These are phyloP conservation scores for Cyrtorhinus lividipennis DNA, from an alignment of 1,140 invertebrate species.

Conservation along the genomic window DNA sequence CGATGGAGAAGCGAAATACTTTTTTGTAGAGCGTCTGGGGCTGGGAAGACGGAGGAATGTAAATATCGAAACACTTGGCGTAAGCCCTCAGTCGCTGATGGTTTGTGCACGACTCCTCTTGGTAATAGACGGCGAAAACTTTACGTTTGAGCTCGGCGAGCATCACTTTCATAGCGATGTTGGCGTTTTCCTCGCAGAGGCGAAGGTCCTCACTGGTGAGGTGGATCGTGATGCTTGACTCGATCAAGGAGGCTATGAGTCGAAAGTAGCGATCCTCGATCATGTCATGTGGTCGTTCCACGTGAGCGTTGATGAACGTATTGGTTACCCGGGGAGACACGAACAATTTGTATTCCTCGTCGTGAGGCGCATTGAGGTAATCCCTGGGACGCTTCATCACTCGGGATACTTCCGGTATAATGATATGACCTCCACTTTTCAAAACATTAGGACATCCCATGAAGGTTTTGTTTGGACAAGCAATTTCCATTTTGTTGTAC, in stretches of 20 bases:
- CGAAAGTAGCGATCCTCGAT: slow-evolving; percentile 21
- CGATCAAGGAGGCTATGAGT: slow-evolving; percentile 18
- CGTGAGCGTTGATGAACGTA: slow-evolving; percentile 18
- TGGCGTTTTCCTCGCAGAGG: slow-evolving; percentile 23
- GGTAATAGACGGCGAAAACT: slow-evolving; percentile 22
- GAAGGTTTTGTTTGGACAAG: slow-evolving; percentile 19
- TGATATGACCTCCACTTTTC: slow-evolving; percentile 19
- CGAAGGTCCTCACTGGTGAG: slow-evolving; percentile 21
- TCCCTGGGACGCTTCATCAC: slow-evolving; percentile 23
- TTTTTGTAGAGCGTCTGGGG: slow-evolving; percentile 21
- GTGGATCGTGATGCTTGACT: slow-evolving; percentile 21
- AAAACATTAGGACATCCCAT: slow-evolving; percentile 19
- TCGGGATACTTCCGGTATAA: slow-evolving; percentile 25
- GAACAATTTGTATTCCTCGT: slow-evolving; percentile 18
- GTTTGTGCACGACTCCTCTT: slow-evolving; percentile 15
- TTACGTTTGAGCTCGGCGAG: slow-evolving; percentile 20
- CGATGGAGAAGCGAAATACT: slow-evolving; percentile 19
- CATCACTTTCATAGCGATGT: slow-evolving; percentile 20
- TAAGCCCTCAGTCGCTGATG: slow-evolving; percentile 18
- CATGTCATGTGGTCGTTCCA: slow-evolving; percentile 22
- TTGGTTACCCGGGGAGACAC: slow-evolving; percentile 20
- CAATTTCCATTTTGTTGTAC: slow-evolving; percentile 19
- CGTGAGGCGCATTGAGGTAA: background rate
- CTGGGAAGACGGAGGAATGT: slow-evolving; percentile 15
- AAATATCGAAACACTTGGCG: slow-evolving; percentile 21